Evolutionary conservation across 2,888 invertebrate genomes (phyloP), one percentile per base, ranked within the genome.

Genomic region (Slavum lentiscoides): DNA sequence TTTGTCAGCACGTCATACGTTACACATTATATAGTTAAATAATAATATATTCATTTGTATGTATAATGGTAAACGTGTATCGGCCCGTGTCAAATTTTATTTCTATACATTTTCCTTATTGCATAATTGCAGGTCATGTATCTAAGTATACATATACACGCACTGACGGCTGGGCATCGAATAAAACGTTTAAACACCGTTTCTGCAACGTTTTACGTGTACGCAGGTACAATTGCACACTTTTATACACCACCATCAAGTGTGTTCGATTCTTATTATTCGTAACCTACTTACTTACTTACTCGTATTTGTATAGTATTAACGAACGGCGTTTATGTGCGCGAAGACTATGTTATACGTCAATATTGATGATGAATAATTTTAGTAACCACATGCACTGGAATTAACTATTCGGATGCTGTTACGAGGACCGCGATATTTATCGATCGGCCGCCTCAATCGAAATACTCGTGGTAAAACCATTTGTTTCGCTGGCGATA

Each of bases 21-120:
- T 43, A 43, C 30, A 30, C 30, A 30, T 30, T 43, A 4, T 43
- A 43, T 43, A 43, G 9, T 43, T 4, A 49, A 49, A 49, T 49
- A 49, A 49, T 15, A 49, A 49, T 49, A 49, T 43, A 49, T 49
- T 13, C 3, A 49, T 49, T 3, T 49, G 1, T 9, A 66, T 19
- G 19, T 66, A n/a, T 66, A 66, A n/a, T n/a, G n/a, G 19, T 4
- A 55, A 19, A 19, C 13, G 5, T 13, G 15, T 61, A 19, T 43
- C 58, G n/a, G 30, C 19, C 49, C 74, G 49, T 74, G 11, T 62
- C 74, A 74, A 74, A 74, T 74, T 62, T 13, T 49, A 53, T 62
- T 62, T 62, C n/a, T 62, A 53, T 13, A 62, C 62, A 49, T 49
- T 64, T 53, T n/a, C n/a, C 1, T 23, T 49, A 6, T 66, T 66